Percentiles rank a stretch among this genome's conserved stretches.
These are phyloP conservation scores for Adelphocoris suturalis DNA, from an alignment of 2,888 invertebrate genomes.

Conservation along the genomic window DNA sequence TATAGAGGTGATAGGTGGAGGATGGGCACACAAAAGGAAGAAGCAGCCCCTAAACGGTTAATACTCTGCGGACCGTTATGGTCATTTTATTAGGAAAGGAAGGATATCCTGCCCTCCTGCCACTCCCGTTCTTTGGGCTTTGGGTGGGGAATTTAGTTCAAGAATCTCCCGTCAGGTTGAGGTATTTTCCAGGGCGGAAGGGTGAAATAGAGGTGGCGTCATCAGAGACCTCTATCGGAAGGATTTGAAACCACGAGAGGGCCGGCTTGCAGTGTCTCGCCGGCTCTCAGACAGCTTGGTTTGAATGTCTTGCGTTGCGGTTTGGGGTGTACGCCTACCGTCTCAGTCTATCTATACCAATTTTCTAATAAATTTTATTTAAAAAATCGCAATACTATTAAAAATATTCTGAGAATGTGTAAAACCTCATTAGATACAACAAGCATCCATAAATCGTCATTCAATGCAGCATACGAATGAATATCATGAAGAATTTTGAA, in stretches of 20 bases:
- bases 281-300: constrained; percentile 43
- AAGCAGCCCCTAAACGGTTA: constrained; percentile 57
- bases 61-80: constrained; percentile 54
- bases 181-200: neutral
- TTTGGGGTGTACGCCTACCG: neutral
- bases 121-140: neutral
- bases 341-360: neutral
- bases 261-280: constrained; percentile 19
- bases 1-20: neutral
- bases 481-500: neutral
- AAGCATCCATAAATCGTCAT: too few relatives aligned
- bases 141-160: neutral
- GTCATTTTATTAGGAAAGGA: constrained; percentile 62
- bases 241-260: neutral
- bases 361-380: too few relatives aligned
- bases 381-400: too few relatives aligned
- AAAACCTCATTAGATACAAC: too few relatives aligned
- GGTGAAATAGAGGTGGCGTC: neutral
- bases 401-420: too few relatives aligned
- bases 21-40: constrained; percentile 26
- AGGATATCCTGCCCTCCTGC: constrained; percentile 43
- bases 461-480: neutral
- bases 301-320: neutral
- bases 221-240: constrained; percentile 2
- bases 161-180: neutral